phyloP scores from a whole-genome alignment of 2,113 vertebrate species.

The Riparia riparia region DNA sequence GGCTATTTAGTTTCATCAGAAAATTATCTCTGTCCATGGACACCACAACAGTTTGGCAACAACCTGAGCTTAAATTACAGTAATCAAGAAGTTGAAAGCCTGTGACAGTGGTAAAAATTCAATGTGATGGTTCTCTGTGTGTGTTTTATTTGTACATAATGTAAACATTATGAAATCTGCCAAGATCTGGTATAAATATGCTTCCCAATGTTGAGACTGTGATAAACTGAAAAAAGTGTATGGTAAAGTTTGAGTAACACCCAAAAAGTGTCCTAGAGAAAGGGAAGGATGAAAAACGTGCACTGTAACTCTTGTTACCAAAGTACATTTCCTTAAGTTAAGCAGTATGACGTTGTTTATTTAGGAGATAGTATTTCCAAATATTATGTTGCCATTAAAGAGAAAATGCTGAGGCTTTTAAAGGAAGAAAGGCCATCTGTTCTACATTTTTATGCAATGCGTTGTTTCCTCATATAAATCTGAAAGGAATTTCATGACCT shows the following conservation, averaged over 20 bases:
- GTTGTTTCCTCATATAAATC: not conserved
- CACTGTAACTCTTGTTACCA: not conserved
- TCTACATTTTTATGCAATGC: not conserved
- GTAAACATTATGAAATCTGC: not conserved
- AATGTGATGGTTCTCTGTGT: not conserved
- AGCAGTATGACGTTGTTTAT: not conserved
- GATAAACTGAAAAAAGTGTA: not conserved
- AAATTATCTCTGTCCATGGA: fast-evolving
- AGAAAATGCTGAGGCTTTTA: conserved; percentile 7
- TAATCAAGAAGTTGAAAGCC: not conserved
- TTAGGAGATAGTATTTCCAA: not conserved
- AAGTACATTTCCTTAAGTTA: not conserved
- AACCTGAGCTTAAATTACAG: not conserved
- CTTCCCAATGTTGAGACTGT: not conserved
- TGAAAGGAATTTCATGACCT: not conserved
- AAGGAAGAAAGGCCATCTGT: not conserved
- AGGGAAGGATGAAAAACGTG: not conserved
- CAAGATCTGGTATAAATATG: not conserved
- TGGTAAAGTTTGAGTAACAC: not conserved
- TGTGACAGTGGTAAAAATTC: not conserved
- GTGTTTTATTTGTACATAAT: not conserved
- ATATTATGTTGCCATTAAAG: not conserved
- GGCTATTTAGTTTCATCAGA: not conserved
- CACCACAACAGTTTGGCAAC: not conserved
- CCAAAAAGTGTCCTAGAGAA: not conserved